These are phyloP conservation scores for Telmatochromis sp. DNA, from an alignment of 2,113 vertebrate genomes.

Conservation along the genomic window DNA sequence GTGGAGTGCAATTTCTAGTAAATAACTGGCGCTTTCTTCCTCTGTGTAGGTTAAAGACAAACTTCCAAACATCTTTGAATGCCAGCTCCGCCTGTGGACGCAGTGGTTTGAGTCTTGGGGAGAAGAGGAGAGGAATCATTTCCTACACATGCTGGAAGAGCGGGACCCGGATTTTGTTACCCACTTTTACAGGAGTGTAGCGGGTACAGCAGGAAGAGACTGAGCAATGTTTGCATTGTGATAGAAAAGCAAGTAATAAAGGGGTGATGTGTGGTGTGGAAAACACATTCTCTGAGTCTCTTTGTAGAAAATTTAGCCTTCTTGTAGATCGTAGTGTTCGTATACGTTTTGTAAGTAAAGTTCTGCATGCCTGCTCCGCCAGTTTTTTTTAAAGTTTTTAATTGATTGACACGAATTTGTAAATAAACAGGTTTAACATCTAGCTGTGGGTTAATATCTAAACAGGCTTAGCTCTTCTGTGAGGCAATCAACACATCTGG, in stretches of 20 bases:
- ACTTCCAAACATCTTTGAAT: conserved; percentile 84
- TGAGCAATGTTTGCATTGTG: conserved; percentile 4
- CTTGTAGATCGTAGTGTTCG: neutral
- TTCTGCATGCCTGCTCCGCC: neutral
- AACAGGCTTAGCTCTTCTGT: neutral
- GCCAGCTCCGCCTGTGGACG: conserved; percentile 85
- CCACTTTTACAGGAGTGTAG: conserved; percentile 78
- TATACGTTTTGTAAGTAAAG: neutral
- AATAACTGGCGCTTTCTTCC: neutral
- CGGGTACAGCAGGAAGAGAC: conserved; percentile 75
- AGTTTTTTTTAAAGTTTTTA: accelerated
- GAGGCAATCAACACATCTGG: neutral
- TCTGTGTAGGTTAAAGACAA: conserved; percentile 67
- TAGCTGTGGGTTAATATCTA: neutral
- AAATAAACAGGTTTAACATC: neutral
- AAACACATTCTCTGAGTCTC: neutral
- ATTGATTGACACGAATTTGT: neutral
- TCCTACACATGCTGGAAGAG: conserved; percentile 78
- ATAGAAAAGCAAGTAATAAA: neutral
- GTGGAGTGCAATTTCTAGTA: neutral
- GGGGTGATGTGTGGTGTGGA: neutral
- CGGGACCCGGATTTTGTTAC: conserved; percentile 75
- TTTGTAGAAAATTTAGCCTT: neutral
- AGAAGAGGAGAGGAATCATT: conserved; percentile 81
- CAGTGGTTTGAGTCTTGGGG: conserved; percentile 89